phyloP scores from a whole-genome alignment of 2,797 vertebrate species.

The Lates japonicus region DNA sequence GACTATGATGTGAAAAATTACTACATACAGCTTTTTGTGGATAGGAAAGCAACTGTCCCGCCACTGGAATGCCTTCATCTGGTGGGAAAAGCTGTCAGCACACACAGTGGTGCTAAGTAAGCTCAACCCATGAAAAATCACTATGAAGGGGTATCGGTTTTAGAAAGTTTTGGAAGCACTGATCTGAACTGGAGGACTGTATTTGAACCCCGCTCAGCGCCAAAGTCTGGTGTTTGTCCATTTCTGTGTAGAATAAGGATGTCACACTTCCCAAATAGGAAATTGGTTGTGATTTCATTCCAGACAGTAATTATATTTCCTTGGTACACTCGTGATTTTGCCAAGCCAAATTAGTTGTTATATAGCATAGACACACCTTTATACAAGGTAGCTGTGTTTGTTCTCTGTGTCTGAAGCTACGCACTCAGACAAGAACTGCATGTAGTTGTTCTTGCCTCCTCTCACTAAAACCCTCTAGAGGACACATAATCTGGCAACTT shows the following conservation, averaged over 20 bases:
- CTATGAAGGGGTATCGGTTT: neutral
- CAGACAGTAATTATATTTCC: neutral
- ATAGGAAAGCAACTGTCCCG: neutral
- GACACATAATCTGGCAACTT: constrained; percentile 7
- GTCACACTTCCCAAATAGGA: neutral
- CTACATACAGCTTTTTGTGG: neutral
- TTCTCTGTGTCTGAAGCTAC: constrained; percentile 5
- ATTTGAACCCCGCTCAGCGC: neutral
- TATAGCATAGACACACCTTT: neutral
- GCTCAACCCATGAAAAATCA: neutral
- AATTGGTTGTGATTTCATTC: neutral
- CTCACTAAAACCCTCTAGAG: neutral
- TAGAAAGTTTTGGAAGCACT: neutral
- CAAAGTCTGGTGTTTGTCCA: neutral
- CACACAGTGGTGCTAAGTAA: neutral
- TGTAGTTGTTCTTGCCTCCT: neutral
- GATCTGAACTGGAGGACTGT: neutral
- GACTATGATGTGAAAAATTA: neutral
- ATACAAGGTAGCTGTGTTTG: neutral
- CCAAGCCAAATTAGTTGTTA: neutral
- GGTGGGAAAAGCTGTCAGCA: neutral
- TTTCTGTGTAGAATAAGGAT: constrained; percentile 8
- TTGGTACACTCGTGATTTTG: neutral
- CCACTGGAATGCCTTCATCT: neutral
- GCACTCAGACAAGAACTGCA: neutral